Evolutionary conservation across 2,797 vertebrate species (phyloP), one percentile per base, ranked within the genome.

Genomic region (Fistularia commersonii): DNA sequence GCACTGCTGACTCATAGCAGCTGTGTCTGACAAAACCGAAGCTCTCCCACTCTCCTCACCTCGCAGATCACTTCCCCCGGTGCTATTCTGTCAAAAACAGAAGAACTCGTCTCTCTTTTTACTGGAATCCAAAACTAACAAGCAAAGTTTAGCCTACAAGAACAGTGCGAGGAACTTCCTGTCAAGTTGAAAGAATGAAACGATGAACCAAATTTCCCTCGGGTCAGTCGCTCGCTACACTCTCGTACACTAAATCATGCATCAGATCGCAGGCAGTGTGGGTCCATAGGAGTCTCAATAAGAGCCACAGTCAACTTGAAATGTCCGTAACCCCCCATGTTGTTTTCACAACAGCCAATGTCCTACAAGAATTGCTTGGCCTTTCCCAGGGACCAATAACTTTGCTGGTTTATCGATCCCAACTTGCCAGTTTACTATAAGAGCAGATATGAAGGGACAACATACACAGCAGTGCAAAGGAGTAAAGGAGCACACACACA

Each of bases 41-140:
- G 56, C 62, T 68, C 54, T 51, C 64, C 76, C 61, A 61, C 70
- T 64, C 67, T 45, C 59, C 64, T 75, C 65, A 76, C 64, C 68
- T 64, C 63, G 4, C 62, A 72, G 69, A 79, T 69, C 71, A 67
- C 72, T 68, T 72, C 65, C 70, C 55, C 60, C 50, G 51, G 64
- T 65, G 56, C 70, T 48, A 11, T 47, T 76, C 80, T 81, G 83
- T 82, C 74, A 86, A 76, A 85, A 82, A 83, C 81, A 80, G 57
- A 64, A 78, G 73, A 66, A 31, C 72, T 68, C 8, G 55, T 75
- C 65, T 81, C 80, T 84, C 66, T 79, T 80, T 78, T 72, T 59
- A 69, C 58, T 67, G 60, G 48, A 79, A 72, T 66, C 71, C 55
- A 53, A 75, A 84, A 77, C 81, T 84, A 86, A 86, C 79, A 82